Percentiles rank a stretch among this genome's conserved stretches.
Conservation (phyloP, 2,113 vertebrate species). For the Thinocorus orbignyianus region DNA sequence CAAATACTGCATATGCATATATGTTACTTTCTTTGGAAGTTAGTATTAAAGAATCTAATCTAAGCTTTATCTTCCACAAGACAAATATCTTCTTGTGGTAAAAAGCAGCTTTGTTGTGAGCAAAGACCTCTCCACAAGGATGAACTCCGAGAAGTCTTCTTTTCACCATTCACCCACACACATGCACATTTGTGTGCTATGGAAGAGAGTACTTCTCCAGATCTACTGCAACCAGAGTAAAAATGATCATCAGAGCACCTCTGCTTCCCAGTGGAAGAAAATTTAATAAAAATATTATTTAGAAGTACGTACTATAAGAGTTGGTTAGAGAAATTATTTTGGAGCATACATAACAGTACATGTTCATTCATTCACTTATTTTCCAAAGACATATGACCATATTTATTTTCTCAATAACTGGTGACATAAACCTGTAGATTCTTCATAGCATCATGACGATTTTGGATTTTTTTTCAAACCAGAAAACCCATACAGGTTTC, state of each 20-base stretch:
- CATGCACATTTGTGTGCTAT: fast-evolving
- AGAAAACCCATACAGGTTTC: background rate
- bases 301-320: background rate
- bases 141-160: no score
- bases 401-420: background rate
- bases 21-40: background rate
- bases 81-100: background rate
- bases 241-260: background rate
- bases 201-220: background rate
- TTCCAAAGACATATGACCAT: background rate
- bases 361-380: background rate
- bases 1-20: background rate
- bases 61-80: background rate
- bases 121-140: no score
- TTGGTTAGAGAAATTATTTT: background rate
- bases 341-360: background rate
- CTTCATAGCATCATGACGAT: background rate
- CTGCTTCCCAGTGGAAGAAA: background rate
- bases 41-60: background rate
- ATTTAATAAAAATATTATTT: background rate
- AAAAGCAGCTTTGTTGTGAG: background rate
- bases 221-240: background rate
- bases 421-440: background rate
- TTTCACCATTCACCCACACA: background rate
- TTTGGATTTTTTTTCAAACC: background rate